These are phyloP conservation scores for Agelastica alni DNA, from an alignment of 2,888 invertebrate genomes.

Conservation along the genomic window DNA sequence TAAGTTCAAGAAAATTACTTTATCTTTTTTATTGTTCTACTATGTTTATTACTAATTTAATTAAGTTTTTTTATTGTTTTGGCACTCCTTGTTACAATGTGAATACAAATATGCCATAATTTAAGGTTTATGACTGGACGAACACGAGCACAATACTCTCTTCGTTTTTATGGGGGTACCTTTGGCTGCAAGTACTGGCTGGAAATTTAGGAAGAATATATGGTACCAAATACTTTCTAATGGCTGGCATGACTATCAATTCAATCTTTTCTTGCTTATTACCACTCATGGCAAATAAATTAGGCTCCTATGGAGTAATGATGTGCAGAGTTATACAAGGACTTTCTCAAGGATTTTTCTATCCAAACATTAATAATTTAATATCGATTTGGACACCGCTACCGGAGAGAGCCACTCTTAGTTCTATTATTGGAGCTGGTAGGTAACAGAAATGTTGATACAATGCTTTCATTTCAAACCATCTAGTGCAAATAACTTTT, in stretches of 20 bases:
- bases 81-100: background rate
- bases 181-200: conserved; percentile 70
- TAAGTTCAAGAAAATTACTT: no score
- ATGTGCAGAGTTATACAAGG: conserved; percentile 70
- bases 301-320: conserved; percentile 62
- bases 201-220: conserved; percentile 71
- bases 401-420: conserved; percentile 13
- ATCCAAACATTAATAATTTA: conserved; percentile 72
- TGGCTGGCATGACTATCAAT: conserved; percentile 62
- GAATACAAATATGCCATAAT: conserved; percentile 1
- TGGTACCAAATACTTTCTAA: conserved; percentile 72
- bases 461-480: no score
- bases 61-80: no score
- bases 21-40: no score
- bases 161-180: conserved; percentile 80
- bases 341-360: conserved; percentile 72
- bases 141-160: conserved; percentile 64
- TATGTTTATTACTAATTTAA: no score
- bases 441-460: no score
- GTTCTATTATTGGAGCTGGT: conserved; percentile 21
- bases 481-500: no score
- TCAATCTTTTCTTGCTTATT: conserved; percentile 63
- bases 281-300: conserved; percentile 56
- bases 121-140: conserved; percentile 62
- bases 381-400: conserved; percentile 68